A percentile compares a stretch with the other conserved stretches of the same genome.
Conservation (phyloP, 92 coral and sea anemone genomes). For the Epizoanthus fatuus region DNA sequence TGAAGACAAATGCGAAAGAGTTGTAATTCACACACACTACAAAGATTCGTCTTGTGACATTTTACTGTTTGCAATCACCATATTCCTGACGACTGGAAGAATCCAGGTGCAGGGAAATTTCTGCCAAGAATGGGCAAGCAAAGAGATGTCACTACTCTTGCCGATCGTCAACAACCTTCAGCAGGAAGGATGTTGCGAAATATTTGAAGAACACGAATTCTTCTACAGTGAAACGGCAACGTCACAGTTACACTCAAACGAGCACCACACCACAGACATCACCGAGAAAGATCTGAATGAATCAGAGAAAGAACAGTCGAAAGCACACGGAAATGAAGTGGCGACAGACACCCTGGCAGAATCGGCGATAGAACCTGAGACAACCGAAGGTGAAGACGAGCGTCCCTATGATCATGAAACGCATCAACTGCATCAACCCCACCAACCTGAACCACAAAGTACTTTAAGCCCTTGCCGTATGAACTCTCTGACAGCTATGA, state of each 20-base stretch:
- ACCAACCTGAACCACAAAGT: neutral
- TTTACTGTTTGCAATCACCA: slow-evolving; percentile 7
- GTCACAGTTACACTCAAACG: neutral
- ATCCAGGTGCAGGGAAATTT: too few species aligned
- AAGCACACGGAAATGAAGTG: neutral
- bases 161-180: slow-evolving; percentile 5
- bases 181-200: neutral
- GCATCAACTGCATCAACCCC: neutral
- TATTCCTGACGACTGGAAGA: neutral
- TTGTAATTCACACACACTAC: neutral
- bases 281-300: too few species aligned
- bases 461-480: neutral
- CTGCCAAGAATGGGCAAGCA: neutral
- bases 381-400: neutral
- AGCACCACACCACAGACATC: too few species aligned
- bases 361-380: neutral
- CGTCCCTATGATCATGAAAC: neutral
- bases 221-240: neutral
- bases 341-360: too few species aligned
- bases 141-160: neutral
- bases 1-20: slow-evolving; percentile 21
- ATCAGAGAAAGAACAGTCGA: neutral
- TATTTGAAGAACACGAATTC: neutral
- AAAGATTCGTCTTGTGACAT: neutral
- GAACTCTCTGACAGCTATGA: neutral